These are phyloP conservation scores for Eucera pruinosa DNA, from an alignment of 2,888 invertebrate genomes.

Conservation along the genomic window DNA sequence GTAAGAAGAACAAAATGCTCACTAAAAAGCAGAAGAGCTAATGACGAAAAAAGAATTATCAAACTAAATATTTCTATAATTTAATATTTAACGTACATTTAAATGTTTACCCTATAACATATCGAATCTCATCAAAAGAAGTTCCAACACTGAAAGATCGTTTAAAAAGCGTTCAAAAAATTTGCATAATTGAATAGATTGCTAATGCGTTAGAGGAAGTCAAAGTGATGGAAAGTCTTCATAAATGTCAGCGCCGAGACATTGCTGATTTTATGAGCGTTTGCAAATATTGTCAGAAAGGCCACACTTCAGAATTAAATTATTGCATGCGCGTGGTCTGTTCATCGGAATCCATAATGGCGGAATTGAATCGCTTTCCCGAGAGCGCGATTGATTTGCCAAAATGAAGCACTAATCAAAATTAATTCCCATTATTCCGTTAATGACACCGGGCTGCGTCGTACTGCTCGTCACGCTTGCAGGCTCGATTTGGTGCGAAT, in stretches of 20 bases:
- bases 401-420: slow-evolving; percentile 76
- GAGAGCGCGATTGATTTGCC: slow-evolving; percentile 73
- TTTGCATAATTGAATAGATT: background rate
- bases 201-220: background rate
- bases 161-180: background rate
- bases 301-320: slow-evolving; percentile 69
- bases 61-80: background rate
- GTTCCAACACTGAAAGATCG: background rate
- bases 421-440: slow-evolving; percentile 75
- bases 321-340: slow-evolving; percentile 69
- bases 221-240: slow-evolving; percentile 41
- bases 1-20: slow-evolving; percentile 16
- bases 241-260: slow-evolving; percentile 27
- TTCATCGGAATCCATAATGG: slow-evolving; percentile 74
- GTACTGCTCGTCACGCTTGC: slow-evolving; percentile 66
- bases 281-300: slow-evolving; percentile 65
- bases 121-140: background rate
- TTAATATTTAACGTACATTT: background rate
- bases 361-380: slow-evolving; percentile 73
- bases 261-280: slow-evolving; percentile 50
- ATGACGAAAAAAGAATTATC: background rate
- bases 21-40: slow-evolving; percentile 17
- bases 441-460: slow-evolving; percentile 72
- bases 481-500: slow-evolving; percentile 72
- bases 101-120: background rate